These are phyloP conservation scores for Zygothrica quintamaculata DNA, from an alignment of 2,888 invertebrate genomes.

Conservation along the genomic window DNA sequence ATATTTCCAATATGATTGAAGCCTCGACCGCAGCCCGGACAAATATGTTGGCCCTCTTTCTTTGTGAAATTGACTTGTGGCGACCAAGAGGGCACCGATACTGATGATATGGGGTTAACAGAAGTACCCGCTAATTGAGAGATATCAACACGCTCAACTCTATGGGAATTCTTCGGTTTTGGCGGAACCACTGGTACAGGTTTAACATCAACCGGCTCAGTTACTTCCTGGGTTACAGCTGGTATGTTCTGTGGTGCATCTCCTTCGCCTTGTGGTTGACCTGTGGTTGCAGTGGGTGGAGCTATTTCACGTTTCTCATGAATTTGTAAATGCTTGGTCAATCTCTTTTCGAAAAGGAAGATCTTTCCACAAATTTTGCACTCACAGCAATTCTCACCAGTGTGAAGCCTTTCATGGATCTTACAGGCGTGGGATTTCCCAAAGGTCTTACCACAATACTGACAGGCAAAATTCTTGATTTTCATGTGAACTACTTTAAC, in stretches of 20 bases:
- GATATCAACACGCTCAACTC: conserved; percentile 81
- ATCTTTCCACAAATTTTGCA: conserved; percentile 81
- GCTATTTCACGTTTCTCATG: conserved; percentile 80
- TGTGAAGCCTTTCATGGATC: conserved; percentile 81
- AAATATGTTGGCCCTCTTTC: conserved; percentile 82
- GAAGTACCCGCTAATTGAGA: conserved; percentile 81
- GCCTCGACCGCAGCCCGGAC: conserved; percentile 81
- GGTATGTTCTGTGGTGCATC: conserved; percentile 17
- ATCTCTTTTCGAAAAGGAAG: conserved; percentile 81
- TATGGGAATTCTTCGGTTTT: conserved; percentile 78
- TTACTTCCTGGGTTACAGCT: conserved; percentile 24
- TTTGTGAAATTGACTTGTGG: conserved; percentile 83
- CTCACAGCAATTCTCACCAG: conserved; percentile 81
- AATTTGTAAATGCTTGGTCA: conserved; percentile 81
- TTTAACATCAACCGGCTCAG: conserved; percentile 44
- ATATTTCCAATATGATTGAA: conserved; percentile 83
- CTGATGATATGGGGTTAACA: conserved; percentile 82
- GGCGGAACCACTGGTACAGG: conserved; percentile 53
- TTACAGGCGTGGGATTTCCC: conserved; percentile 82
- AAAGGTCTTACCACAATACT: conserved; percentile 82
- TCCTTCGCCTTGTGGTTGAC: conserved; percentile 40
- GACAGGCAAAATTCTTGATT: conserved; percentile 81
- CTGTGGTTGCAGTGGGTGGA: conserved; percentile 42
- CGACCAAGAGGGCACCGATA: conserved; percentile 81
- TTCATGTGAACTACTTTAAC: conserved; percentile 82